Base-by-base conservation (phyloP, 2,113 vertebrate species). In the Siphamia tubifer region DNA sequence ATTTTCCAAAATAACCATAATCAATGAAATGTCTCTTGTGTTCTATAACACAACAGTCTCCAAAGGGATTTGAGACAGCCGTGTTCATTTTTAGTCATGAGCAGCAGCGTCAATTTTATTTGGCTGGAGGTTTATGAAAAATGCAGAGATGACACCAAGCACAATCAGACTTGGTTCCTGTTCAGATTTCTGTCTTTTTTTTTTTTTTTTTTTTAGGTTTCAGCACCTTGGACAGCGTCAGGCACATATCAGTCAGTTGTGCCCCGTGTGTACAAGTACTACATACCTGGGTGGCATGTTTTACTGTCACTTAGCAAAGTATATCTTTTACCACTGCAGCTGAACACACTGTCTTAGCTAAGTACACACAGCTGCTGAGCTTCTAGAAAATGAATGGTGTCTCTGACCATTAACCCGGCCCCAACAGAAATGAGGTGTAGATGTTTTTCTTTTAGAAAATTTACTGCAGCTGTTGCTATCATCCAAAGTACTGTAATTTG, bases 1-100 rank as follows among this genome's bases (percentile, higher is more conserved):
- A 87, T 89, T 90, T 82, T 81, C 82, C 68, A 76, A 83, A 85
- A 85, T 84, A 87, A 84, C 74, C 81, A 76, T 84, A 88, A 87
- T 86, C 80, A 79, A 88, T 88, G 42, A 82, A 75, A 82, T 51
- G 76, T 72, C 76, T 83, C 72, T 47, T 12, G 61, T 74, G 70
- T 51, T 71, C 67, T 42, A 72, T 15, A 79, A 71, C 68, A 69
- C 48, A 48, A 24, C 43, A 74, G 20, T 67, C 64, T 82, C 65
- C 19, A 12, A 27, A 15, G 77, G 67, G 60, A 52, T 38, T 28
- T 10, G 38, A 79, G 65, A 44, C 75, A 85, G 64, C 70, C 74
- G 75, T 31, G 73, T 71, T 60, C 48, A 66, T 25, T 19, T 68
- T 64, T 70, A 30, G 68, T 61, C 69, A 60, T 58, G 74, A 65